phyloP scores from a whole-genome alignment of 2,888 invertebrate species.

The Listrodromus nycthemerus region DNA sequence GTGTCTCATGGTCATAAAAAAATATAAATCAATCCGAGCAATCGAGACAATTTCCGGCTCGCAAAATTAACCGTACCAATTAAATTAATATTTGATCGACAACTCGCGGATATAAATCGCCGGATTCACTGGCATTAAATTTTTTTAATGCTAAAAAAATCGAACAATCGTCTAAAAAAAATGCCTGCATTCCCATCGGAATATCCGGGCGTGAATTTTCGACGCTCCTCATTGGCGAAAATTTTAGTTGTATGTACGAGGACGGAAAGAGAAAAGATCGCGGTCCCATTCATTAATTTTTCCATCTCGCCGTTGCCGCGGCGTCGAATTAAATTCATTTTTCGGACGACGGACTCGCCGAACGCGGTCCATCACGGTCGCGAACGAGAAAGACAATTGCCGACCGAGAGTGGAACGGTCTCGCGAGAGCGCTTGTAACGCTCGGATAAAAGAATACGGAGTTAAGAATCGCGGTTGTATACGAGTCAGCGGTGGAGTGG shows the following conservation, averaged over 20 bases:
- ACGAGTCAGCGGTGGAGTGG: constrained; percentile 53
- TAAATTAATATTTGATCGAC: no score
- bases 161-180: neutral
- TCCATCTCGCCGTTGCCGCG: constrained; percentile 39
- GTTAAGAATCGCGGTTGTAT: constrained; percentile 72
- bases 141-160: neutral
- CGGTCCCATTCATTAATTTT: constrained; percentile 19
- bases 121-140: no score
- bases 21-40: neutral
- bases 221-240: constrained; percentile 1
- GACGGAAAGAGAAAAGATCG: constrained; percentile 8
- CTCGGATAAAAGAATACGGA: constrained; percentile 80
- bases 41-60: constrained; percentile 6
- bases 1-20: neutral
- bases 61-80: no score
- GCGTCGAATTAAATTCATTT: constrained; percentile 53
- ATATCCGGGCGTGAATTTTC: constrained; percentile 5
- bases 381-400: constrained; percentile 42
- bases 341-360: constrained; percentile 5
- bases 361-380: constrained; percentile 18
- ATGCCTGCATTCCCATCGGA: neutral
- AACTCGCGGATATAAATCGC: no score
- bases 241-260: neutral
- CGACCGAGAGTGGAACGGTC: constrained; percentile 73
- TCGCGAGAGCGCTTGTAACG: constrained; percentile 75